Percentiles rank a stretch among this genome's conserved stretches.
These are phyloP conservation scores for Buceros bicornis DNA, from an alignment of 2,797 vertebrate species.

Conservation along the genomic window DNA sequence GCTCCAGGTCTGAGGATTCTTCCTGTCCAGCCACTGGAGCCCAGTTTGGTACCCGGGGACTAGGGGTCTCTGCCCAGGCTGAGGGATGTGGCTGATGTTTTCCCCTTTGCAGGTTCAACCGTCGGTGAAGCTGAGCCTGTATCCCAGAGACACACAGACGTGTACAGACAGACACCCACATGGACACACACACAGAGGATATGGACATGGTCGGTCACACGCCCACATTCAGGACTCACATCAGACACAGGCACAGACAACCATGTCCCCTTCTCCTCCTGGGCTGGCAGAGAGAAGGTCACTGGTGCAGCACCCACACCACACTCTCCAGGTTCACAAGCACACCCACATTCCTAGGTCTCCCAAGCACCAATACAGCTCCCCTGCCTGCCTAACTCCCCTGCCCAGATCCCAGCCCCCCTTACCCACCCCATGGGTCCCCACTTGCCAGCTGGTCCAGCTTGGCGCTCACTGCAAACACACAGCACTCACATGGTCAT, in stretches of 20 bases:
- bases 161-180: neutral
- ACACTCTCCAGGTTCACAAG: neutral
- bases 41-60: accelerated
- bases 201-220: accelerated
- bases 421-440: accelerated
- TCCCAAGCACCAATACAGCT: accelerated
- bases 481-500: accelerated
- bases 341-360: accelerated
- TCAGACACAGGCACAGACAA: neutral
- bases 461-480: neutral
- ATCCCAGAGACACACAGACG: neutral
- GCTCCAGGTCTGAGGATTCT: neutral
- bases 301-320: neutral
- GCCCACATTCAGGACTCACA: neutral
- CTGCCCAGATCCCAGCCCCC: neutral
- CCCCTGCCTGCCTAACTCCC: accelerated
- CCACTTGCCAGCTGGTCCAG: accelerated
- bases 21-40: neutral
- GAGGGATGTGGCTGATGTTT: accelerated
- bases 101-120: neutral
- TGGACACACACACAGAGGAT: neutral
- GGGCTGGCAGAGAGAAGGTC: neutral
- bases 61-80: neutral
- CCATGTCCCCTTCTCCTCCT: accelerated
- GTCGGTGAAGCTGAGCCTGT: neutral